Conservation (phyloP, 2,888 invertebrate genomes). For the Steromphala cineraria region DNA sequence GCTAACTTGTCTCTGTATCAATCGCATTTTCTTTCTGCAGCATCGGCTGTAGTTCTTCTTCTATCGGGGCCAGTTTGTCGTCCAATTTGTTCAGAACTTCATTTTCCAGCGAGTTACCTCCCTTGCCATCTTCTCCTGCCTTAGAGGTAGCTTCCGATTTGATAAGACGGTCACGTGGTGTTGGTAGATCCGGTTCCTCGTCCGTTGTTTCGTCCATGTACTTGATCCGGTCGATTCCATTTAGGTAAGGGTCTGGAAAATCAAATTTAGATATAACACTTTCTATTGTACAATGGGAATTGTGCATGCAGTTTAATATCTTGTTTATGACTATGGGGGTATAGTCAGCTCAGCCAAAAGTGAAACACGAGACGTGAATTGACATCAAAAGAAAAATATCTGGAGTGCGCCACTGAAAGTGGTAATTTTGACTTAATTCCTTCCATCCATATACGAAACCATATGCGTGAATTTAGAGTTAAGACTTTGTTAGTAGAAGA, state of each 20-base stretch:
- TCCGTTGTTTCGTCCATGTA: conserved; percentile 62
- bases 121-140: not conserved
- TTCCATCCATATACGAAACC: too few species aligned
- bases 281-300: too few species aligned
- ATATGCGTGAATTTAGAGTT: too few species aligned
- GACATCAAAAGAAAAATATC: too few species aligned
- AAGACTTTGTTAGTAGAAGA: too few species aligned
- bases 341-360: too few species aligned
- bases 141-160: not conserved
- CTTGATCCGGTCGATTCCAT: conserved; percentile 46
- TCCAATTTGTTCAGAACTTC: conserved; percentile 21
- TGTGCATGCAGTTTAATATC: too few species aligned
- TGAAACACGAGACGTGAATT: not conserved
- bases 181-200: conserved; percentile 46
- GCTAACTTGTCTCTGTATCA: not conserved
- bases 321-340: not conserved
- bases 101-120: not conserved
- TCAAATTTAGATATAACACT: too few species aligned
- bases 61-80: conserved; percentile 13
- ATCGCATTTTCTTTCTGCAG: not conserved
- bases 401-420: too few species aligned
- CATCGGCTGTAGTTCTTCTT: conserved; percentile 21
- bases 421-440: too few species aligned
- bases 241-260: conserved; percentile 35
- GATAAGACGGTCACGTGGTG: conserved; percentile 25